These are phyloP conservation scores for Onychostoma macrolepis DNA, from an alignment of 2,113 vertebrate genomes.

Conservation along the genomic window DNA sequence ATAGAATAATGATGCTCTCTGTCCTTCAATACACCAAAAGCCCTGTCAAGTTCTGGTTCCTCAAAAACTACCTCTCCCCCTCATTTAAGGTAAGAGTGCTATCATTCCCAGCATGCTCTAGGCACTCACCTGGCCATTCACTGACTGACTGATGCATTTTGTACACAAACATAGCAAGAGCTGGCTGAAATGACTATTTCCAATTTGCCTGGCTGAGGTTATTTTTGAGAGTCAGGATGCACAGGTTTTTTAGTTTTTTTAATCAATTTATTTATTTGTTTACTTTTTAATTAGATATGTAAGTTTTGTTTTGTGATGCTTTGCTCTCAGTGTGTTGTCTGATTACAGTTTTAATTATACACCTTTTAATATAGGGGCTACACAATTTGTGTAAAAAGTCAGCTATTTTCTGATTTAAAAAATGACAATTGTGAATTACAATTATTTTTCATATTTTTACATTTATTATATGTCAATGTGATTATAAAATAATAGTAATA, in stretches of 20 bases:
- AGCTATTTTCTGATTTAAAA: too few relatives aligned
- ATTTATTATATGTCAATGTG: too few relatives aligned
- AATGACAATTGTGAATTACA: too few relatives aligned
- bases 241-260: neutral
- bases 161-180: neutral
- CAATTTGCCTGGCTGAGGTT: neutral
- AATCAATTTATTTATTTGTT: too few relatives aligned
- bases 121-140: neutral
- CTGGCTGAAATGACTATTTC: neutral
- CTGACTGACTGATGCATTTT: neutral
- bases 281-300: neutral
- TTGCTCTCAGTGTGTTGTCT: neutral
- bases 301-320: neutral
- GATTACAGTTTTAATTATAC: neutral
- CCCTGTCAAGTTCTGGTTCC: slow-evolving; percentile 98
- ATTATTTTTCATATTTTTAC: too few relatives aligned
- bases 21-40: slow-evolving; percentile 91
- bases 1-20: slow-evolving; percentile 99
- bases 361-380: neutral
- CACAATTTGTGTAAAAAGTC: too few relatives aligned
- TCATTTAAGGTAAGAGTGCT: slow-evolving; percentile 86
- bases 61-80: slow-evolving; percentile 97
- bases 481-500: too few relatives aligned
- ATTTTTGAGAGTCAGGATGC: neutral
- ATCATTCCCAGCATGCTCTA: neutral